phyloP scores from a whole-genome alignment of 2,888 invertebrate species.

The Drosophila helvetica region DNA sequence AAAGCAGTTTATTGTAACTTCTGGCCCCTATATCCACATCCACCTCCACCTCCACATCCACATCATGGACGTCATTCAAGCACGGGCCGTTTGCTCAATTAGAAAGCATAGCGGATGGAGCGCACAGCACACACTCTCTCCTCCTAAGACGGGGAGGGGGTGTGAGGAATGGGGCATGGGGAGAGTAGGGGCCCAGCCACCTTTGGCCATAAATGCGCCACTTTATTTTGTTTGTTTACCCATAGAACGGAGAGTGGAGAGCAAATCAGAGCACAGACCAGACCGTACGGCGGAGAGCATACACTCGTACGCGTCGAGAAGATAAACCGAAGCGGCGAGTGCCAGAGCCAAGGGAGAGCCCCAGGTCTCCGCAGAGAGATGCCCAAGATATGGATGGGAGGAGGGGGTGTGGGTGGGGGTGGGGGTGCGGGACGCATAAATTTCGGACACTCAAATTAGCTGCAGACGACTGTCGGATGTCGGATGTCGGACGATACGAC shows the following conservation, averaged over 20 bases:
- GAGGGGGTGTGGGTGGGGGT: background rate
- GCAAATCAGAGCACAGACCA: background rate
- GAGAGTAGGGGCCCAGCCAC: conserved; percentile 62
- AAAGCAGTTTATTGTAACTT: conserved; percentile 53
- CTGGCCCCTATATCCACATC: conserved; percentile 14
- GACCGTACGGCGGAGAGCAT: background rate
- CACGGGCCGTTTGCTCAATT: conserved; percentile 71
- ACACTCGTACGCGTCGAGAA: conserved; percentile 9
- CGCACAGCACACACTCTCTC: conserved; percentile 24
- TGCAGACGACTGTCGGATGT: conserved; percentile 32
- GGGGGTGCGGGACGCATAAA: conserved; percentile 55
- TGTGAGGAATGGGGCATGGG: background rate
- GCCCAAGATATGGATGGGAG: background rate
- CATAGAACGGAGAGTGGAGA: conserved; percentile 22
- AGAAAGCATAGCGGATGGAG: conserved; percentile 68
- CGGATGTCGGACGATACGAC: background rate
- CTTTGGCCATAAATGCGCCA: conserved; percentile 74
- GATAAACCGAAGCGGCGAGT: conserved; percentile 3
- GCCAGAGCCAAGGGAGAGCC: conserved; percentile 20
- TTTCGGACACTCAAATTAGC: conserved; percentile 72
- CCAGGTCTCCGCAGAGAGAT: conserved; percentile 17
- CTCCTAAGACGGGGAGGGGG: background rate
- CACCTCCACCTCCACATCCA: conserved; percentile 4
- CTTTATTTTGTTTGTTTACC: conserved; percentile 77
- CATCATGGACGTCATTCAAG: conserved; percentile 57